These are phyloP conservation scores for Limenitis arthemis DNA, from an alignment of 2,888 invertebrate genomes.

Conservation along the genomic window DNA sequence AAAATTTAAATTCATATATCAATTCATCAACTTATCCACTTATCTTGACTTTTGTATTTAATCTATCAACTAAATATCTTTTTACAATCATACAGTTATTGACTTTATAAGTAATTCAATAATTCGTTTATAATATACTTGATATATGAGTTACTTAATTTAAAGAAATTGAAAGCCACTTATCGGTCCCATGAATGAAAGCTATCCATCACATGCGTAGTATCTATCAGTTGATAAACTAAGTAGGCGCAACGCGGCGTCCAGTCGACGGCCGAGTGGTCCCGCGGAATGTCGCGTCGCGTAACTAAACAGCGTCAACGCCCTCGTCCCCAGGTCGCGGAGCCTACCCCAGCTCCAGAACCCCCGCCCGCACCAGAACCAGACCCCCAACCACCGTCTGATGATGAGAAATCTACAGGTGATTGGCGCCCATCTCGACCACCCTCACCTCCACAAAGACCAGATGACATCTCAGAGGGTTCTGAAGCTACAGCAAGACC, in stretches of 20 bases:
- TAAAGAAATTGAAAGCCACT: neutral
- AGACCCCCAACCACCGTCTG: constrained; percentile 53
- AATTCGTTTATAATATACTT: neutral
- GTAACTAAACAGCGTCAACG: constrained; percentile 52
- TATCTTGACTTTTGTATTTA: neutral
- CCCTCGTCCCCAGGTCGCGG: constrained; percentile 59
- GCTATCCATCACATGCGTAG: constrained; percentile 27
- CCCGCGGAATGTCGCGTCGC: constrained; percentile 61
- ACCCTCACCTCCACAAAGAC: constrained; percentile 54
- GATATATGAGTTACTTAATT: neutral
- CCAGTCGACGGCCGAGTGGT: constrained; percentile 53
- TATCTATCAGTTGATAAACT: constrained; percentile 30
- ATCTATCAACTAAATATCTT: too few species aligned
- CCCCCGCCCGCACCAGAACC: constrained; percentile 55
- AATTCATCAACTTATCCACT: too few species aligned
- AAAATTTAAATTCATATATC: too few species aligned
- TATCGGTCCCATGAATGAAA: constrained; percentile 27
- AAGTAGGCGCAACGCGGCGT: constrained; percentile 44
- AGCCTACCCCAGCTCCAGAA: constrained; percentile 53
- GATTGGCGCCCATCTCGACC: constrained; percentile 66
- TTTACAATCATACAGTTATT: too few species aligned
- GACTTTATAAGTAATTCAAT: neutral
- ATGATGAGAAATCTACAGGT: constrained; percentile 64
- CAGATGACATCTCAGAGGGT: constrained; percentile 61
- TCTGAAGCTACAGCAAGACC: constrained; percentile 72